A percentile compares a stretch with the other conserved stretches of the same genome.
These are phyloP conservation scores for Lingula anatina DNA, from an alignment of 2,888 invertebrate species.

Conservation along the genomic window DNA sequence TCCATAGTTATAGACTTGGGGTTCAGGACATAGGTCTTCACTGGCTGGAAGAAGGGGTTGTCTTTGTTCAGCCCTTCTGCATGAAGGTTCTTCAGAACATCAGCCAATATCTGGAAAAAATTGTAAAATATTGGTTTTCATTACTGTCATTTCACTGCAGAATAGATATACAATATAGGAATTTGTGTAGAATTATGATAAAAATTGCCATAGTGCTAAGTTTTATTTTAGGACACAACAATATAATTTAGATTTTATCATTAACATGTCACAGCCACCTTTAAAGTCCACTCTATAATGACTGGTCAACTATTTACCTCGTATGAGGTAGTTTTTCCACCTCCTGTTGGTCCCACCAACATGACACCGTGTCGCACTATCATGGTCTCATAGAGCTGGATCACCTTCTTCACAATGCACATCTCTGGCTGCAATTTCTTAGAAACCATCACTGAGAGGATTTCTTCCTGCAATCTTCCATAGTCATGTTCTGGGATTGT, in stretches of 20 bases:
- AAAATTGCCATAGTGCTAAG: no score
- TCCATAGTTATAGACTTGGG: conserved; percentile 85
- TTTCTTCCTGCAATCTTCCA: conserved; percentile 63
- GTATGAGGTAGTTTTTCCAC: conserved; percentile 76
- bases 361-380: conserved; percentile 87
- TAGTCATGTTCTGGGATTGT: conserved; percentile 75
- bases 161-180: no score
- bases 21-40: conserved; percentile 75
- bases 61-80: conserved; percentile 53
- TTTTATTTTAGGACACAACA: no score
- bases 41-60: conserved; percentile 64
- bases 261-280: no score
- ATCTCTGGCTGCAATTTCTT: conserved; percentile 64
- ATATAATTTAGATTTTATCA: no score
- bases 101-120: conserved; percentile 62
- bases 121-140: no score
- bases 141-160: no score
- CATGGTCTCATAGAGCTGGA: conserved; percentile 86
- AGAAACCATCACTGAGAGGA: conserved; percentile 57
- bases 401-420: conserved; percentile 70
- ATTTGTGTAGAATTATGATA: no score
- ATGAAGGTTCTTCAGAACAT: conserved; percentile 65
- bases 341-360: conserved; percentile 85
- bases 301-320: no score
- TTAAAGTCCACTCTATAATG: no score